A percentile compares a stretch with the other conserved stretches of the same genome.
Evolutionary conservation across 2,797 vertebrate genomes (phyloP).

Genomic region (Sparidentex hasta): DNA sequence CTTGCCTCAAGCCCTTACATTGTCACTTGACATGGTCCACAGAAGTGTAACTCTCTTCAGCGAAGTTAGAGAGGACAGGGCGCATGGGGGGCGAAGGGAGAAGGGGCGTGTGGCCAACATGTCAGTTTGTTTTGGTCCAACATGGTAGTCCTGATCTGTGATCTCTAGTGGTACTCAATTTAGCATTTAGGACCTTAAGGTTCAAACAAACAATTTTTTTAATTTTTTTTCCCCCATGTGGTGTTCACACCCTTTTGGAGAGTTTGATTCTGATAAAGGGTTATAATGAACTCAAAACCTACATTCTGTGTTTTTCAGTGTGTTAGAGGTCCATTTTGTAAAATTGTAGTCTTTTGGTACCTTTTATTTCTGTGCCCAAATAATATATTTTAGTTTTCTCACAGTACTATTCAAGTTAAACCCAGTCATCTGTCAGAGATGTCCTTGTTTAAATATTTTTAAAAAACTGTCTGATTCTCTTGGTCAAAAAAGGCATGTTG

Average conservation of each 20-base stretch:
- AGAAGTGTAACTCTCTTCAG: too few relatives aligned
- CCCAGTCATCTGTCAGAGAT: neutral
- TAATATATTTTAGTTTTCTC: neutral
- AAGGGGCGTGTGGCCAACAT: too few relatives aligned
- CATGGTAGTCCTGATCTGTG: too few relatives aligned
- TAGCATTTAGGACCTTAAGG: too few relatives aligned
- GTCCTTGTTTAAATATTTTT: neutral
- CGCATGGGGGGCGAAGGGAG: too few relatives aligned
- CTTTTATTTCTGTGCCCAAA: slow-evolving; percentile 6
- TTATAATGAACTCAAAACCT: neutral
- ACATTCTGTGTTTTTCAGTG: slow-evolving; percentile 1
- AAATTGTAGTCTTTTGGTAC: neutral
- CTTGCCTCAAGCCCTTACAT: too few relatives aligned
- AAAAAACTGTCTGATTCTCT: neutral
- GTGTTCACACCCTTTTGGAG: neutral
- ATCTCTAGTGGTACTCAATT: too few relatives aligned
- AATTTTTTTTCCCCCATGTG: neutral
- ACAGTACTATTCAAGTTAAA: neutral
- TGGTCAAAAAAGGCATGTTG: neutral
- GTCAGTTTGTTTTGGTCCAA: too few relatives aligned
- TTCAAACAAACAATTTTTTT: neutral
- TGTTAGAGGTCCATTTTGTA: neutral
- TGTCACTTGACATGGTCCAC: too few relatives aligned
- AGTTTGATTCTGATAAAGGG: neutral
- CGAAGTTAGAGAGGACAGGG: too few relatives aligned